Evolutionary conservation across 1,140 invertebrate species (phyloP), one percentile per base, ranked within the genome.

Genomic region (Olivierus martensii): DNA sequence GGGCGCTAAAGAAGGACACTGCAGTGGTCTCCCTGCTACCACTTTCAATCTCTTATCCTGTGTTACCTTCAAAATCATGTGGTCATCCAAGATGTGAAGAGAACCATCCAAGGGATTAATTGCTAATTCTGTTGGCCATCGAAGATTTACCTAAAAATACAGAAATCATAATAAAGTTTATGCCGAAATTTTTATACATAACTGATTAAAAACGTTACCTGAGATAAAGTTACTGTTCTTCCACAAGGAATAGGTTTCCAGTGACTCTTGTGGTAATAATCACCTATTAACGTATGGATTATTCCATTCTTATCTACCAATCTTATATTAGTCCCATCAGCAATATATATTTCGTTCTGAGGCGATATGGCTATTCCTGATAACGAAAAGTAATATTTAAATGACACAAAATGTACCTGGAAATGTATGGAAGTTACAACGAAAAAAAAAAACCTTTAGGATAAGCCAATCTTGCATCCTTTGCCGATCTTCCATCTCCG

Each of bases 121-220:
- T 0, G 89, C 82, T 39, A 98, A 69, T 15, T 87, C 87, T 11
- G 90, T 94, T 5, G 94, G 94, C 92, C 93, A 97, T 65, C 93
- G 86, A 14, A 93, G 70, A 68, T 91, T 87, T 1, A 87, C 84
- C 17, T 58, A 14, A 38, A 28, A n/a, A 22, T 10, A 43, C 22
- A 49, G 15, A 43, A 21, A 28, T 28, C 9, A 43, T 4, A 18
- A 43, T 17, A 6, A 22, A 43, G 9, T 43, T 18, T 43, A 4
- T 12, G 17, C 38, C 38, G 38, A 39, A 17, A 12, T 21, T 9
- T 0, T 38, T 41, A 18, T 35, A 28, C 4, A 28, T 28, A 4
- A 6, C 9, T 28, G 28, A 28, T 28, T 28, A 28, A 28, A 28
- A 28, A 28, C 28, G 28, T 47, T 42, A 58, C 56, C 48, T 58